phyloP scores from a whole-genome alignment of 1,140 invertebrate genomes.

The Drosophila ironensis region DNA sequence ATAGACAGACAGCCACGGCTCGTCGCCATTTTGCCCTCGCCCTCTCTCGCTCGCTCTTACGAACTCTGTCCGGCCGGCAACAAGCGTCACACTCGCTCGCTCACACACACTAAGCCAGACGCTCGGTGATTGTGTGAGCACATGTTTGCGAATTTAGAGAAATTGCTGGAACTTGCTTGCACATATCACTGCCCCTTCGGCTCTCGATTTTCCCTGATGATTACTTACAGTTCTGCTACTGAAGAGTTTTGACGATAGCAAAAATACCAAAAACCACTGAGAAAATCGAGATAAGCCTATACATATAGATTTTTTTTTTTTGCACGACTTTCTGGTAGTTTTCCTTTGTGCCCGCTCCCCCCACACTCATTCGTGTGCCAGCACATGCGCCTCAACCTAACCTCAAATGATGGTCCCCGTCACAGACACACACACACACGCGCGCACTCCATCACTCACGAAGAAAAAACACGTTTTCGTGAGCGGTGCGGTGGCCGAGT shows the following conservation, averaged over 20 bases:
- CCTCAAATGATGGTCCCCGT: no score
- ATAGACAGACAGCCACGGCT: neutral
- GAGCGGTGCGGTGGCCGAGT: constrained; percentile 4
- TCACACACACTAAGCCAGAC: constrained; percentile 17
- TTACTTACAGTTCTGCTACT: constrained; percentile 82
- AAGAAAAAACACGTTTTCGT: constrained; percentile 40
- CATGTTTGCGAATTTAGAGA: constrained; percentile 39
- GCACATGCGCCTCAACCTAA: constrained; percentile 31
- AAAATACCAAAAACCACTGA: constrained; percentile 82
- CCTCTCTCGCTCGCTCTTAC: constrained; percentile 27
- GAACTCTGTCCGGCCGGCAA: constrained; percentile 74
- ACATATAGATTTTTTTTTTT: constrained; percentile 27
- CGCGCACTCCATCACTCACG: no score
- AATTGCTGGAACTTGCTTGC: constrained; percentile 70
- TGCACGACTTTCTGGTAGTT: constrained; percentile 50
- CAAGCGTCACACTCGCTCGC: constrained; percentile 40
- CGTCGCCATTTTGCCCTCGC: constrained; percentile 58
- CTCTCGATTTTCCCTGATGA: constrained; percentile 75
- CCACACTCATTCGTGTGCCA: no score
- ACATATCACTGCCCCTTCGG: no score
- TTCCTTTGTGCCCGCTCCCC: constrained; percentile 14
- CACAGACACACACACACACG: no score
- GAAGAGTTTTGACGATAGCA: constrained; percentile 76
- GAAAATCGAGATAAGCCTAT: constrained; percentile 50
- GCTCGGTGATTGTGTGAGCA: no score